These are phyloP conservation scores for Petrophora chlorosata DNA, from an alignment of 2,888 invertebrate species.

Conservation along the genomic window DNA sequence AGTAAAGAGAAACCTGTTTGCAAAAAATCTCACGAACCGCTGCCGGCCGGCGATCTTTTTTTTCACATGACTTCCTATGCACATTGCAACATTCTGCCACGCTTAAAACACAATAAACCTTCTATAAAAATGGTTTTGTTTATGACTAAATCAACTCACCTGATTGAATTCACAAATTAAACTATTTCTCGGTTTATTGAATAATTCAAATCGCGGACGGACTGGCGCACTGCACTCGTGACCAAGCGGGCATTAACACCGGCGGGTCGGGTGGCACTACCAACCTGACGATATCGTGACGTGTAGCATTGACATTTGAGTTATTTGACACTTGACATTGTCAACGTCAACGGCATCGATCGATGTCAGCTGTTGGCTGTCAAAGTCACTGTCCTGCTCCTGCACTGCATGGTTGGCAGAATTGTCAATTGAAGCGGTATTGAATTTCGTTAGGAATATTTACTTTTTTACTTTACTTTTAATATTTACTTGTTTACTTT, in stretches of 20 bases:
- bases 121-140: too few species aligned
- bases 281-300: conserved; percentile 67
- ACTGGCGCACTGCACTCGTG: conserved; percentile 74
- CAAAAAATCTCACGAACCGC: conserved; percentile 70
- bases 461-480: too few species aligned
- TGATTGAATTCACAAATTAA: conserved; percentile 37
- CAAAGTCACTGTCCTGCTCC: too few species aligned
- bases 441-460: too few species aligned
- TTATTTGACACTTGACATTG: too few species aligned
- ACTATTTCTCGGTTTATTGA: conserved; percentile 28
- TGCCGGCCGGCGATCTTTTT: conserved; percentile 57
- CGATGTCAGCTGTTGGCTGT: too few species aligned
- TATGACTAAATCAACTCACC: conserved; percentile 35
- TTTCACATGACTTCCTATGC: conserved; percentile 39
- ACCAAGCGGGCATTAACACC: conserved; percentile 77
- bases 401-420: too few species aligned
- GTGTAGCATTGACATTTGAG: too few species aligned
- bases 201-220: conserved; percentile 36
- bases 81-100: conserved; percentile 20
- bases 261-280: conserved; percentile 60
- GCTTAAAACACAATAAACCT: conserved; percentile 10
- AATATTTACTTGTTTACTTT: too few species aligned
- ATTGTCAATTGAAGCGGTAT: too few species aligned
- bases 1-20: conserved; percentile 65
- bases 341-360: too few species aligned